phyloP scores from a whole-genome alignment of 1,140 invertebrate species.

The Diplogasteroides magnus region DNA sequence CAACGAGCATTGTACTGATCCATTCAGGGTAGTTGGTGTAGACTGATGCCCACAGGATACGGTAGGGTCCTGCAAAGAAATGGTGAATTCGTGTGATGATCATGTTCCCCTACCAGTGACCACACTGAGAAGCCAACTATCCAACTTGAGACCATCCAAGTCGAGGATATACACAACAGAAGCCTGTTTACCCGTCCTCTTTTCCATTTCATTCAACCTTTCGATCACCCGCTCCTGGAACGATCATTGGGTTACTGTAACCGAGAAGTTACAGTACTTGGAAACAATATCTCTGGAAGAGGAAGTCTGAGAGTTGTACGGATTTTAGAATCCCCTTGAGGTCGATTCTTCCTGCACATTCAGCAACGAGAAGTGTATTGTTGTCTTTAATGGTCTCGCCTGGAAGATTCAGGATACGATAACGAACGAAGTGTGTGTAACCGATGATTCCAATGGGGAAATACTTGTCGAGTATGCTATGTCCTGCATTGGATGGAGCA shows the following conservation, averaged over 20 bases:
- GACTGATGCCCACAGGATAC: constrained; percentile 35
- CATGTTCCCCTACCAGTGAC: constrained; percentile 16
- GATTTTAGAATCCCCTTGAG: constrained; percentile 34
- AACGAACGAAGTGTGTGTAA: not conserved
- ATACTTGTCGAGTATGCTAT: constrained; percentile 34
- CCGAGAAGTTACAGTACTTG: constrained; percentile 3
- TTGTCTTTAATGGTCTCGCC: constrained; percentile 27
- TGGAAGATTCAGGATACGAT: constrained; percentile 9
- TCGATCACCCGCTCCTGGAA: constrained; percentile 25
- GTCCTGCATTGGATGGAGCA: constrained; percentile 15
- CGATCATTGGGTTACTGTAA: not conserved
- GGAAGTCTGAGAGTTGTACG: constrained; percentile 31
- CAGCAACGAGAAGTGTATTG: constrained; percentile 33
- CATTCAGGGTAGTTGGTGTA: constrained; percentile 39
- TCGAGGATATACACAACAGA: constrained; percentile 38
- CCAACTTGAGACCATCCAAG: constrained; percentile 35
- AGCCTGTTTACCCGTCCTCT: constrained; percentile 24
- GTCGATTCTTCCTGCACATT: constrained; percentile 36
- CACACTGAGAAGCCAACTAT: constrained; percentile 26
- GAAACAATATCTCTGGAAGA: constrained; percentile 31
- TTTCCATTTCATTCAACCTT: constrained; percentile 35
- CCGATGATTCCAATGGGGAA: constrained; percentile 35
- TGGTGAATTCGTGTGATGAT: not conserved
- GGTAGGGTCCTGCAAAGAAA: constrained; percentile 22
- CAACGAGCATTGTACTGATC: constrained; percentile 30